Percentiles rank a stretch among this genome's conserved stretches.
phyloP scores from a whole-genome alignment of 2,113 vertebrate genomes.

The Thermophis baileyi region DNA sequence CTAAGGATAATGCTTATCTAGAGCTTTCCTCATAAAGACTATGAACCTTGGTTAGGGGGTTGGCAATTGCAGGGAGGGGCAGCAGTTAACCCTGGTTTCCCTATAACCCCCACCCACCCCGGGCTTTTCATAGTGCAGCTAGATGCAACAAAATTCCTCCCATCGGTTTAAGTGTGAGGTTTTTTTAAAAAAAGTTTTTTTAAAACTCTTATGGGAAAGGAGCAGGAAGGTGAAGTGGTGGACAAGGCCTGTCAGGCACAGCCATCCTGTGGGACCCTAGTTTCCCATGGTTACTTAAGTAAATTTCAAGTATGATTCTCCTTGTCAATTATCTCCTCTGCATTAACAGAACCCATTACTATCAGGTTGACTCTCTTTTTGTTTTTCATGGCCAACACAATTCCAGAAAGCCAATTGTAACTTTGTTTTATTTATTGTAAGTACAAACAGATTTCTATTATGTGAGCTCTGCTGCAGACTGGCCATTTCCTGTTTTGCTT shows the following conservation, averaged over 20 bases:
- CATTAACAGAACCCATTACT: not conserved
- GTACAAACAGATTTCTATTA: not conserved
- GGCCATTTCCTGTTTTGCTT: conserved; percentile 17
- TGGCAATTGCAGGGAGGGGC: not conserved
- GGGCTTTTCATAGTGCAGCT: not conserved
- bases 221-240: not conserved
- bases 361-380: not conserved
- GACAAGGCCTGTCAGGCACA: not conserved
- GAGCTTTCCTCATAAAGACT: not conserved
- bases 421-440: conserved; percentile 1
- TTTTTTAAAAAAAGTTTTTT: not conserved
- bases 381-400: not conserved
- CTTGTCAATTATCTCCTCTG: not conserved
- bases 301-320: not conserved
- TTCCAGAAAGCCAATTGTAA: not conserved
- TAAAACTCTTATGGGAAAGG: not conserved
- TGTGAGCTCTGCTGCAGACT: not conserved
- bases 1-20: not conserved
- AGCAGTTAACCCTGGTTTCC: not conserved
- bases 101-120: not conserved
- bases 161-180: not conserved
- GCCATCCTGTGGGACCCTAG: not conserved
- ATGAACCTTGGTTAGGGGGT: not conserved
- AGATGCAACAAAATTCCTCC: not conserved
- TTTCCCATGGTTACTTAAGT: not conserved